Evolutionary conservation across 2,113 vertebrate genomes (phyloP).

Genomic region (Mungos mungo): DNA sequence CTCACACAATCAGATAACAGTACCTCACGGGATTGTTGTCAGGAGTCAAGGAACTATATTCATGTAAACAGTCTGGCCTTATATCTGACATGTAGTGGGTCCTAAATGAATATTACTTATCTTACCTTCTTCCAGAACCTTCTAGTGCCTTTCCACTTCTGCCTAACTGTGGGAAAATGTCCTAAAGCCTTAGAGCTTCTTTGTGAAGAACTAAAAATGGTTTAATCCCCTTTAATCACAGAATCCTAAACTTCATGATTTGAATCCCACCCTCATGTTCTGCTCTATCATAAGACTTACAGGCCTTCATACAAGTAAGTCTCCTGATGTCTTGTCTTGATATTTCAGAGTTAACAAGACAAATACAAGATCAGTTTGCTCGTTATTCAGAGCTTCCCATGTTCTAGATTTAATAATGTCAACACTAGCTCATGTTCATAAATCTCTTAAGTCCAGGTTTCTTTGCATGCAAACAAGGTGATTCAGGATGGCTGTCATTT

Average conservation of each 20-base stretch:
- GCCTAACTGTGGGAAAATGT: neutral
- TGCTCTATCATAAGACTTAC: neutral
- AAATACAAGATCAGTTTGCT: neutral
- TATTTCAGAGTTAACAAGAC: neutral
- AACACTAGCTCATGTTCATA: neutral
- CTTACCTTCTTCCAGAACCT: neutral
- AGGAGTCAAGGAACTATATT: neutral
- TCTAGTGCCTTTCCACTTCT: neutral
- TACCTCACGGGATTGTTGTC: neutral
- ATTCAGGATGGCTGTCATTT: neutral
- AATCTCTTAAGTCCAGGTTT: neutral
- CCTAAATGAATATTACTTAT: neutral
- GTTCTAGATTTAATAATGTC: neutral
- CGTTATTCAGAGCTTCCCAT: neutral
- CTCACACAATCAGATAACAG: neutral
- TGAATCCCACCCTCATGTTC: neutral
- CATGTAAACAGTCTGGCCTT: neutral
- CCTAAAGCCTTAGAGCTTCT: neutral
- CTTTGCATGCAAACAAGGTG: neutral
- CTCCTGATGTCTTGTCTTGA: neutral
- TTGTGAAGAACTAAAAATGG: neutral
- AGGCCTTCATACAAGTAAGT: neutral
- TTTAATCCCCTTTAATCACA: neutral
- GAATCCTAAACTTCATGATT: neutral
- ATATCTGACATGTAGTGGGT: neutral